A percentile compares a stretch with the other conserved stretches of the same genome.
Conservation (phyloP, 1,140 invertebrate genomes). For the Drosophila seguyi region DNA sequence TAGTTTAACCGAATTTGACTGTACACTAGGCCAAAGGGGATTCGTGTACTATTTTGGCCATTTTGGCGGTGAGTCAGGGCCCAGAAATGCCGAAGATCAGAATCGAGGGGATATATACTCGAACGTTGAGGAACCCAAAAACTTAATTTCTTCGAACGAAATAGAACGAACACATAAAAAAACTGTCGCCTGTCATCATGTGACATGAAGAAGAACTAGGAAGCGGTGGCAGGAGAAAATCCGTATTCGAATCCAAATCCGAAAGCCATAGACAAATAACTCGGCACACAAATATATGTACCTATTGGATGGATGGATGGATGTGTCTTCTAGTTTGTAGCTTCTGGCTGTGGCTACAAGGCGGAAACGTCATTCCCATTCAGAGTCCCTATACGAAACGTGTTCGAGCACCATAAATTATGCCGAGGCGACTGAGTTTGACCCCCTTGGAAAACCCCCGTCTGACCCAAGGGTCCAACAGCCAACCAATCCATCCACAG, state of each 20-base stretch:
- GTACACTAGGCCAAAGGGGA: slow-evolving; percentile 33
- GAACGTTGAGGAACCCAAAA: slow-evolving; percentile 29
- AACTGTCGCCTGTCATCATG: slow-evolving; percentile 77
- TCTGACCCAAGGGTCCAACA: slow-evolving; percentile 13
- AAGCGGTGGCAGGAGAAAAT: slow-evolving; percentile 56
- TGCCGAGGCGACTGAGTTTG: slow-evolving; percentile 46
- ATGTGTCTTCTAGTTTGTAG: slow-evolving; percentile 27
- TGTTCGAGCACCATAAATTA: slow-evolving; percentile 78
- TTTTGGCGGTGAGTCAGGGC: slow-evolving; percentile 48
- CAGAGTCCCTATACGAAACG: slow-evolving; percentile 48
- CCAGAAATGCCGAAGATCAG: slow-evolving; percentile 51
- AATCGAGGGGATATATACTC: slow-evolving; percentile 6
- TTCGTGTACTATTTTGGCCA: slow-evolving; percentile 53
- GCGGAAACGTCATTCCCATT: slow-evolving; percentile 53
- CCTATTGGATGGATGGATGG: slow-evolving; percentile 28
- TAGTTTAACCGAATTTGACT: slow-evolving; percentile 42
- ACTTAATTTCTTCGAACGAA: slow-evolving; percentile 43
- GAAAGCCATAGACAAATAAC: slow-evolving; percentile 30
- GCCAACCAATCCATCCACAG: not conserved
- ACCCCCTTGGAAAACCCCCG: slow-evolving; percentile 18
- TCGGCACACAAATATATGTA: slow-evolving; percentile 3
- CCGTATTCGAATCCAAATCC: slow-evolving; percentile 18
- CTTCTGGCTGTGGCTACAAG: slow-evolving; percentile 3
- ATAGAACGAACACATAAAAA: slow-evolving; percentile 44
- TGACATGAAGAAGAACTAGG: slow-evolving; percentile 74